Conservation (phyloP, 1,140 invertebrate species). For the Chrysomallon squamiferum region DNA sequence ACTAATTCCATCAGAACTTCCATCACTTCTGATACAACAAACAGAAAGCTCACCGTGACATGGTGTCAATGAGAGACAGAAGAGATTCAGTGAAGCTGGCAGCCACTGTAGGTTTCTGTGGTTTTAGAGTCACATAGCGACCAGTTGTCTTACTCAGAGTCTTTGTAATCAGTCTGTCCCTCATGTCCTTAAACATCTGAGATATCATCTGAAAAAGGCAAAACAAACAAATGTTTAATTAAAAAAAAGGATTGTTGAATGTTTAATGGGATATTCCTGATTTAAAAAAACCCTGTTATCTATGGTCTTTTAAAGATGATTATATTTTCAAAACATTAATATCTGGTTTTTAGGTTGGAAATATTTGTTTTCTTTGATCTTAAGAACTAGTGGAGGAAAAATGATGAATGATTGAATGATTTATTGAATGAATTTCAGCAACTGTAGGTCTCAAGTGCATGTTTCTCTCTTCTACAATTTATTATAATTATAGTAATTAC, state of each 20-base stretch:
- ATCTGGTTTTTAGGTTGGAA: not conserved
- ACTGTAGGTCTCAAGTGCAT: too few species aligned
- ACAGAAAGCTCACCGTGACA: constrained; percentile 78
- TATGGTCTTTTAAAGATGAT: not conserved
- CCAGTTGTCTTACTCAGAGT: constrained; percentile 81
- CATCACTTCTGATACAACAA: too few species aligned
- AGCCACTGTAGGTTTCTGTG: constrained; percentile 91
- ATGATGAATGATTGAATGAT: too few species aligned
- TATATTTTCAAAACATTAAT: not conserved
- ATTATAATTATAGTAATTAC: too few species aligned
- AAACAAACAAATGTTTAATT: not conserved
- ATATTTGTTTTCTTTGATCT: too few species aligned
- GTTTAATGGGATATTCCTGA: too few species aligned
- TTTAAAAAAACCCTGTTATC: too few species aligned
- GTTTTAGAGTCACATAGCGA: constrained; percentile 95
- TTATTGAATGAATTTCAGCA: too few species aligned
- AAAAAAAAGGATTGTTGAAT: not conserved
- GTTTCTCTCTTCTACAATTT: too few species aligned
- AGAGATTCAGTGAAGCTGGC: constrained; percentile 94
- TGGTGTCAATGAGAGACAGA: constrained; percentile 87
- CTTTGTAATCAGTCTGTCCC: constrained; percentile 69
- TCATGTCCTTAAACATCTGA: constrained; percentile 79
- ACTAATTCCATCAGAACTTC: too few species aligned
- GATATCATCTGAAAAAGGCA: constrained; percentile 71
- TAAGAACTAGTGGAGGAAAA: too few species aligned